Conservation (phyloP, 2,888 invertebrate genomes). For the Arge pagana region DNA sequence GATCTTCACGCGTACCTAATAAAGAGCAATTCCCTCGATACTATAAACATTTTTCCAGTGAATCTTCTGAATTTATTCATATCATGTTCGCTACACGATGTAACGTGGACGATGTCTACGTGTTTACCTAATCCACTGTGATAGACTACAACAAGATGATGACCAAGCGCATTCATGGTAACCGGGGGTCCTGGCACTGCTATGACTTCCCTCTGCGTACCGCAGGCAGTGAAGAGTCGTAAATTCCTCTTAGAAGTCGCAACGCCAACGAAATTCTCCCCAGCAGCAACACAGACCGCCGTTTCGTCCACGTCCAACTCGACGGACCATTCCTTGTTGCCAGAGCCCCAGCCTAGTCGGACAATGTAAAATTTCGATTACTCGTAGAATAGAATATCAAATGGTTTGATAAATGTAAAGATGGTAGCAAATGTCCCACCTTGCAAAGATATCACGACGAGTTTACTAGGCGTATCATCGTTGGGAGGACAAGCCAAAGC, state of each 20-base stretch:
- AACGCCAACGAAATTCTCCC: conserved; percentile 76
- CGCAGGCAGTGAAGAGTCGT: conserved; percentile 83
- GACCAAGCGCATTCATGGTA: conserved; percentile 66
- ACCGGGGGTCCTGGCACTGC: conserved; percentile 76
- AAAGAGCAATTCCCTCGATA: background rate
- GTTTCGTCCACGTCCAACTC: conserved; percentile 81
- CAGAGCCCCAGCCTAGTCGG: conserved; percentile 61
- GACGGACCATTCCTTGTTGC: conserved; percentile 86
- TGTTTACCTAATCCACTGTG: conserved; percentile 63
- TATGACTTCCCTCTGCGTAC: conserved; percentile 82
- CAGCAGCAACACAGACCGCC: conserved; percentile 68
- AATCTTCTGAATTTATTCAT: no score
- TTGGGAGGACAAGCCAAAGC: conserved; percentile 69
- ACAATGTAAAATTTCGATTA: background rate
- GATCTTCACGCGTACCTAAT: conserved; percentile 60
- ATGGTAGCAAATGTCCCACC: conserved; percentile 34
- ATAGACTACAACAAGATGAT: conserved; percentile 69
- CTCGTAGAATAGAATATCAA: background rate
- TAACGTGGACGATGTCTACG: no score
- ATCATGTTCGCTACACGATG: no score
- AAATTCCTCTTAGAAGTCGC: conserved; percentile 77
- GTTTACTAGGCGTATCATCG: conserved; percentile 67
- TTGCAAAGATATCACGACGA: conserved; percentile 50
- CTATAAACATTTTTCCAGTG: background rate
- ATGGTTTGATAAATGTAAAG: background rate